Base-by-base conservation (phyloP, 2,888 invertebrate species). In the Lamellibrachia columna region DNA sequence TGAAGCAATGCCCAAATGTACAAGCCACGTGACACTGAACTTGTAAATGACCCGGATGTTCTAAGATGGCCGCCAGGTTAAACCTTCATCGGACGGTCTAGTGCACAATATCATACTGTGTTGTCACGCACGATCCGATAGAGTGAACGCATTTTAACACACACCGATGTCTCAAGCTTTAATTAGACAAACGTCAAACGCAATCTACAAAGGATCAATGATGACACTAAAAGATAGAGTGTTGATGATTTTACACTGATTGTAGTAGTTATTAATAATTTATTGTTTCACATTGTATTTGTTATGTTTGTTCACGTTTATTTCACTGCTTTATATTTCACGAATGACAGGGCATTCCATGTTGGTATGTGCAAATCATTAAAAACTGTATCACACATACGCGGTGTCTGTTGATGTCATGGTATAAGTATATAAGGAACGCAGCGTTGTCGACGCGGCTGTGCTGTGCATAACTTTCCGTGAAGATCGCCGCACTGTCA, bases 311-410 rank as follows among this genome's bases (percentile, higher is more conserved):
- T 75, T 75, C 75, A 75, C 22, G 75, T 75, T 75, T 75, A 75
- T 75, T 75, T 75, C 75, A 75, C 75, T 75, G 75, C 75, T 75
- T 75, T n/a, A 75, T n/a, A 75, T 75, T 75, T 75, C 75, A 75
- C 75, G 75, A 75, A 75, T 75, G 75, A 75, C 75, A 75, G 75
- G 75, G 75, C 75, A 75, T 75, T 75, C 75, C 75, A 75, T 22
- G 15, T 75, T 22, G 75, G 75, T 75, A 11, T 75, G 75, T 75
- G 75, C 75, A 75, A 15, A 75, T 75, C 75, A 75, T 75, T 75
- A 75, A 75, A 75, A 22, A 75, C 75, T 75, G 75, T 75, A 75
- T 15, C 75, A 75, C 22, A 75, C 75, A 75, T 75, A 6, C 40
- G 1, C 22, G 22, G 75, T 75, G 75, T 75, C 75, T 75, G 75